Conservation (phyloP, 2,113 vertebrate species). For the Corythoichthys intestinalis region DNA sequence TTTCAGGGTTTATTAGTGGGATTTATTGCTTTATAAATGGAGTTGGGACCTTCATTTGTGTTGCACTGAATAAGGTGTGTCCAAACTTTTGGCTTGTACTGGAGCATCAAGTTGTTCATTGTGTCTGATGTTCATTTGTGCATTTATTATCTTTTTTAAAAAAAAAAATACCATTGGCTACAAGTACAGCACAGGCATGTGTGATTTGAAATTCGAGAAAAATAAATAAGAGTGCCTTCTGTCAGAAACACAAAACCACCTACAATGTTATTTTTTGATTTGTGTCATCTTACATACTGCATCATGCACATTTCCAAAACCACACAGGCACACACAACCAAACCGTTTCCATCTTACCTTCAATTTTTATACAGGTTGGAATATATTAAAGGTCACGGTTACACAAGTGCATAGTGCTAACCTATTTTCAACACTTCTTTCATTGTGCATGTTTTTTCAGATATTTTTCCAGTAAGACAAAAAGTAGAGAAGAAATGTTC, state of each 20-base stretch:
- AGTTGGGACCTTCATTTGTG: no score
- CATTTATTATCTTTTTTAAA: no score
- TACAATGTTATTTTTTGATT: constrained; percentile 46
- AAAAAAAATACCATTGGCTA: no score
- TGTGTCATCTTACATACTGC: constrained; percentile 46
- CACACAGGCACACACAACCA: constrained; percentile 29
- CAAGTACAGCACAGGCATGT: no score
- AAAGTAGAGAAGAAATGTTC: neutral
- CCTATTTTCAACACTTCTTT: constrained; percentile 43
- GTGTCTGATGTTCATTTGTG: no score
- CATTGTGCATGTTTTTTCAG: neutral
- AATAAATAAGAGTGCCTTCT: no score
- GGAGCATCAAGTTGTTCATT: no score
- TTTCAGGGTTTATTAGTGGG: no score
- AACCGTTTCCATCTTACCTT: constrained; percentile 69
- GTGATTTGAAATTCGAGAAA: no score
- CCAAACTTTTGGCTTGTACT: no score
- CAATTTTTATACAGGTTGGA: constrained; percentile 50
- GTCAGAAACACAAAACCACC: constrained; percentile 36
- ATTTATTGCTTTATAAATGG: no score
- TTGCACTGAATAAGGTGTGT: no score
- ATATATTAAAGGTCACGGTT: constrained; percentile 61
- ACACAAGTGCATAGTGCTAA: constrained; percentile 63
- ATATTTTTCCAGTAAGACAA: neutral
- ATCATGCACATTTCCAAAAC: constrained; percentile 46